A percentile compares a stretch with the other conserved stretches of the same genome.
Evolutionary conservation across 2,888 invertebrate genomes (phyloP).

Genomic region (Euplexia lucipara): DNA sequence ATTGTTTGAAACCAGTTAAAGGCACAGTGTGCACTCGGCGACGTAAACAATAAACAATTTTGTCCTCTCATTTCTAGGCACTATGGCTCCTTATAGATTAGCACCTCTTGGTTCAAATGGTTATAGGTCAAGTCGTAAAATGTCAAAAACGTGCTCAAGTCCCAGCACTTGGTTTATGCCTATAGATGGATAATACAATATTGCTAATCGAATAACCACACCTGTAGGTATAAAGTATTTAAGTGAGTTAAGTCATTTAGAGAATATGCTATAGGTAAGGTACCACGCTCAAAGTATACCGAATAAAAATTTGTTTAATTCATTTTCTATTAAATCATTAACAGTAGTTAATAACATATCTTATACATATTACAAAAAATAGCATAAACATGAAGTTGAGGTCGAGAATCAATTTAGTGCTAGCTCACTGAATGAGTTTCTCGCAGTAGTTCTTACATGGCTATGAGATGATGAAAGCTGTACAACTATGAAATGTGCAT

Average conservation of each 20-base stretch:
- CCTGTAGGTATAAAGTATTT: slow-evolving; percentile 12
- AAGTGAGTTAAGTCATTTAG: slow-evolving; percentile 16
- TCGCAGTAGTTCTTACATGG: too few species aligned
- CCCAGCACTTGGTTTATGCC: slow-evolving; percentile 23
- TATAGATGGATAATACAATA: slow-evolving; percentile 44
- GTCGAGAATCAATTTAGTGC: too few species aligned
- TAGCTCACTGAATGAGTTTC: too few species aligned
- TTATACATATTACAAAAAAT: too few species aligned
- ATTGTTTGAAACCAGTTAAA: slow-evolving; percentile 54
- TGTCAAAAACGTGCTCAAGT: slow-evolving; percentile 63
- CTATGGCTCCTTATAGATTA: slow-evolving; percentile 37
- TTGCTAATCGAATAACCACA: slow-evolving; percentile 22
- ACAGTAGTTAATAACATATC: too few species aligned
- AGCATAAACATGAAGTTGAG: too few species aligned
- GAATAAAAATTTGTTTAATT: not conserved
- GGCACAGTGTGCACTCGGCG: slow-evolving; percentile 14
- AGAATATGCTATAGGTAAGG: slow-evolving; percentile 18
- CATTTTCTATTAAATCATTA: too few species aligned
- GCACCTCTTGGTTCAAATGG: slow-evolving; percentile 30
- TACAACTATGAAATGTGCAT: too few species aligned
- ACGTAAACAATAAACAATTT: slow-evolving; percentile 20
- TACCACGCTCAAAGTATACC: not conserved
- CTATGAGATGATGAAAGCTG: too few species aligned
- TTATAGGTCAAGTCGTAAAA: slow-evolving; percentile 63
- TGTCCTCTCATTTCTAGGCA: slow-evolving; percentile 23